A percentile compares a stretch with the other conserved stretches of the same genome.
Evolutionary conservation across 2,888 invertebrate genomes (phyloP).

Genomic region (Caenorhabditis sp.): DNA sequence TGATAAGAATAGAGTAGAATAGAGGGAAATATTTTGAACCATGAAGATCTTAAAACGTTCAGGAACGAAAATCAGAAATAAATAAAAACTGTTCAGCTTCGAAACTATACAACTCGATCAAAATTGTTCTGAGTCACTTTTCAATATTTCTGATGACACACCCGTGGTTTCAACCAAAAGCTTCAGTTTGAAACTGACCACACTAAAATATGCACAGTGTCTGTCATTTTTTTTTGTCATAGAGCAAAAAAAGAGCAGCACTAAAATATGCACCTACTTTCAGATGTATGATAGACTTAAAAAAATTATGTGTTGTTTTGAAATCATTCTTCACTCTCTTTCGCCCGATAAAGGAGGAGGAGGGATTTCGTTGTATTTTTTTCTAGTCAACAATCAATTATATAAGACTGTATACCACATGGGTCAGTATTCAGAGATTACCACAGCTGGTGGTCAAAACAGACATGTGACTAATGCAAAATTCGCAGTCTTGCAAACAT

Average conservation of each 20-base stretch:
- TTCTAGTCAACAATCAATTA: constrained; percentile 20
- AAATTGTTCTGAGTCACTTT: constrained; percentile 10
- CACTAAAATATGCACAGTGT: too few species aligned
- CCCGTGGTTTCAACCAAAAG: neutral
- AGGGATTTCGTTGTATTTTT: neutral
- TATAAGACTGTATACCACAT: neutral
- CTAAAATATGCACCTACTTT: neutral
- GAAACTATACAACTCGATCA: constrained; percentile 17
- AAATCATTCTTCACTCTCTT: neutral
- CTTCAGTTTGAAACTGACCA: constrained; percentile 1
- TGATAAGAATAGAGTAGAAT: constrained; percentile 14
- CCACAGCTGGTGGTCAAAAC: neutral
- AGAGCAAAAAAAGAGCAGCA: neutral
- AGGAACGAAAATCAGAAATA: too few species aligned
- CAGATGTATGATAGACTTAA: neutral
- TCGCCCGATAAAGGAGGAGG: neutral
- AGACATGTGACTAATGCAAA: too few species aligned
- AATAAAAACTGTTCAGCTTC: neutral
- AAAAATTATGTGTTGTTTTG: constrained; percentile 3
- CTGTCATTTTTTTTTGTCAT: neutral
- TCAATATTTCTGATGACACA: constrained; percentile 7
- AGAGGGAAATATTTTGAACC: neutral
- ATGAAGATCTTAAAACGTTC: neutral
- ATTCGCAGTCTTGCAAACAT: too few species aligned
- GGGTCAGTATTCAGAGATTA: constrained; percentile 9